These are phyloP conservation scores for Triplophysa rosa DNA, from an alignment of 2,113 vertebrate genomes.

Conservation along the genomic window DNA sequence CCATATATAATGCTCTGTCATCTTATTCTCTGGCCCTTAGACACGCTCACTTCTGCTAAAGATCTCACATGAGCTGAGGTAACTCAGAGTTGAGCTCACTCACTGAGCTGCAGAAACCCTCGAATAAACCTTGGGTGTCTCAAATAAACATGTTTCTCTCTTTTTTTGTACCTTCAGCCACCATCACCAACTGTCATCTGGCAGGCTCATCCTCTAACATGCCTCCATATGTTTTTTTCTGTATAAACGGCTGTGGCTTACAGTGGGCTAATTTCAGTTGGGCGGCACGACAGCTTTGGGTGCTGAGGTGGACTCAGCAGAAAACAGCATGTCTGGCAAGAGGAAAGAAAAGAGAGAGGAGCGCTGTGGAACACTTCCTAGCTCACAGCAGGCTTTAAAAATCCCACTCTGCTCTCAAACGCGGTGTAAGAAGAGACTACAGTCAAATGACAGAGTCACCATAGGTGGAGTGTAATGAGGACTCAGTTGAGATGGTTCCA, in stretches of 20 bases:
- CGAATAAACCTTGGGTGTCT: conserved; percentile 8
- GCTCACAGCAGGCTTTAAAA: conserved; percentile 7
- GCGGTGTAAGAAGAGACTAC: background rate
- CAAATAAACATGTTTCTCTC: background rate
- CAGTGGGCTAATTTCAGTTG: conserved; percentile 59
- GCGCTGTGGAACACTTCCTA: conserved; percentile 1
- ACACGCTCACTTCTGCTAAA: conserved; percentile 1
- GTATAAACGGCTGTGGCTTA: conserved; percentile 57
- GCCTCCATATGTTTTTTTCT: conserved; percentile 48
- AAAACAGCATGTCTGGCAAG: conserved; percentile 1
- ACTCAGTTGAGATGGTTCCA: conserved; percentile 34
- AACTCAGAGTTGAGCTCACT: conserved; percentile 35
- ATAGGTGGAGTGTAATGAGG: conserved; percentile 23
- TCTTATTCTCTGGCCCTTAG: conserved; percentile 13
- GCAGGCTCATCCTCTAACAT: conserved; percentile 47
- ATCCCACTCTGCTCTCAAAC: conserved; percentile 1
- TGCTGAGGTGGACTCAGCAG: conserved; percentile 48
- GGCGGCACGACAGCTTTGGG: conserved; percentile 32
- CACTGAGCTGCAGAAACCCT: conserved; percentile 11
- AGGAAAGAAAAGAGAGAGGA: background rate
- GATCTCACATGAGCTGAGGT: conserved; percentile 22
- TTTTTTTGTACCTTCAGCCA: conserved; percentile 6
- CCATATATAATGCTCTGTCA: conserved; percentile 20
- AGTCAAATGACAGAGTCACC: conserved; percentile 11
- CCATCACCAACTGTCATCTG: conserved; percentile 31